These are phyloP conservation scores for Madoqua kirkii DNA, from an alignment of 2,113 vertebrate genomes.

Conservation along the genomic window DNA sequence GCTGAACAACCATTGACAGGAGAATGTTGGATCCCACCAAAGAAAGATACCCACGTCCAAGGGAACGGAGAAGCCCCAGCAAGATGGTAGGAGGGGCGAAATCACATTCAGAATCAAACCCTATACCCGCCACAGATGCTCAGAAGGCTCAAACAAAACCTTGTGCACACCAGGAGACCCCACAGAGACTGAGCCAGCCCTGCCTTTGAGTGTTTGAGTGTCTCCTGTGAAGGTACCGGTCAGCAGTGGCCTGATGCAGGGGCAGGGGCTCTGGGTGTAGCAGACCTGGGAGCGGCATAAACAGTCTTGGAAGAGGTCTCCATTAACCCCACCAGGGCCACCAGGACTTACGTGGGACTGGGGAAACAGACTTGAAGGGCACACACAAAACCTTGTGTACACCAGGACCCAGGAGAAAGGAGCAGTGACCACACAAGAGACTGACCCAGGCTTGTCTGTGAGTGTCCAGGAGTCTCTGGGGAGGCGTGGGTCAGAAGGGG, in stretches of 20 bases:
- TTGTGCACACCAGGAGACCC: neutral
- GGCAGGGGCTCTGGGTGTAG: neutral
- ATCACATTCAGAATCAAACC: neutral
- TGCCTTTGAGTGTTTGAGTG: neutral
- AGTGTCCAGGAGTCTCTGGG: neutral
- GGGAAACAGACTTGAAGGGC: neutral
- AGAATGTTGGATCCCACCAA: neutral
- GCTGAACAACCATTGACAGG: neutral
- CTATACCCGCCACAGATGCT: neutral
- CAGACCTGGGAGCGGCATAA: neutral
- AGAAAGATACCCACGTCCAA: neutral
- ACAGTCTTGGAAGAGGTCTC: fast-evolving
- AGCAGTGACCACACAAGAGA: neutral
- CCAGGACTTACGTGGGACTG: neutral
- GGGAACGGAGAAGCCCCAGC: neutral
- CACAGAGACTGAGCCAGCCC: neutral
- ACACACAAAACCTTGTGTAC: neutral
- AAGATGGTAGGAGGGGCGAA: neutral
- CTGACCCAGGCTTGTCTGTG: neutral
- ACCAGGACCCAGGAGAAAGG: neutral
- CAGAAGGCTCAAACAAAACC: neutral
- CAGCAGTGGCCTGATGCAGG: neutral
- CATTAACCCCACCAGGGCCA: neutral
- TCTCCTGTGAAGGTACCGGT: fast-evolving
- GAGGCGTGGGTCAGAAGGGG: fast-evolving